Evolutionary conservation across 2,888 invertebrate species (phyloP), one percentile per base, ranked within the genome.

Genomic region (Pseudanteris insignis): DNA sequence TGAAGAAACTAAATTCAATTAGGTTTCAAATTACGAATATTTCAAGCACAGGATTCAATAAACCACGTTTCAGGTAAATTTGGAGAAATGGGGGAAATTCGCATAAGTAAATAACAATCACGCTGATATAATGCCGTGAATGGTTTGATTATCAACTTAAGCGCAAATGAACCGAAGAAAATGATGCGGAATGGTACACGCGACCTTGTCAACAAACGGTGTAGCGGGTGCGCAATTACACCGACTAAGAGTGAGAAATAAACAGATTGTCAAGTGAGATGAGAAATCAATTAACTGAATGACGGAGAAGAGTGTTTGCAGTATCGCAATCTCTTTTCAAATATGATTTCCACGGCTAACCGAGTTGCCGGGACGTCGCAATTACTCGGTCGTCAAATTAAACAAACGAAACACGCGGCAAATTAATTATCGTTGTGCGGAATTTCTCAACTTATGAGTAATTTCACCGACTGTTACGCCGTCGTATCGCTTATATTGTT

Each of bases 221-320:
- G n/a, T n/a, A n/a, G n/a, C n/a, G n/a, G n/a, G n/a, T 2, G 3
- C 11, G 30, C 18, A 26, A 54, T 38, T 38, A 14, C 28, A 9
- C 30, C 3, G 30, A 46, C 32, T 34, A 40, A 47, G 40, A 47
- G 28, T 41, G 40, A 28, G 11, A 55, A 55, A 48, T 51, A 41
- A 57, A 57, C 46, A 36, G 21, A 46, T 55, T 46, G 54, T 40
- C 54, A 40, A 24, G 11, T 30, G 14, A 26, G 48, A 57, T 48
- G 57, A 48, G 57, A 57, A 48, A 57, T 57, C 48, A 57, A 57
- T 57, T 57, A 48, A 50, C 37, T 25, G 21, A 10, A 4, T 13
- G 36, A 57, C 41, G 30, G 32, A 43, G 24, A 29, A 24, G 50
- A 3, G 3, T 6, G 18, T 18, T n/a, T 6, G 18, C 18, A 8